Evolutionary conservation across 2,888 invertebrate species (phyloP), one percentile per base, ranked within the genome.

Genomic region (Lithophane ornitopus): DNA sequence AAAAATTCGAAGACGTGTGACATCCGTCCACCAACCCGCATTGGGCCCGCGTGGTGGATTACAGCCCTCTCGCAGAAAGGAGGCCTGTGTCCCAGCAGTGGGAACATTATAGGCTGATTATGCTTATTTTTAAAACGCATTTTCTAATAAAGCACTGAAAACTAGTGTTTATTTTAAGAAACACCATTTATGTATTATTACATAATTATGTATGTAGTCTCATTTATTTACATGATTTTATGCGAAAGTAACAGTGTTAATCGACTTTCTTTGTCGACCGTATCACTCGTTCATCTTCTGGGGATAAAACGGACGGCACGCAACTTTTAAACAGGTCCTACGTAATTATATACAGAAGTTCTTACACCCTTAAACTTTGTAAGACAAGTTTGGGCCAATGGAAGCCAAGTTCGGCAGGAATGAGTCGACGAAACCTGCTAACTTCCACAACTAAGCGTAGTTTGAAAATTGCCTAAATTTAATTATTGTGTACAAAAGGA

Each of bases 281-380:
- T 66, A 61, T 28, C 58, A 70, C 44, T 82, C 79, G 78, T 88
- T 87, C 84, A 87, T 88, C 88, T 85, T 81, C 79, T 62, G 2
- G 9, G 63, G 73, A 73, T 80, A 80, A 86, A 81, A 77, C 63
- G 76, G 80, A 78, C 67, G 62, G 58, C 28, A 52, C 41, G 56
- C 73, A 84, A 87, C 82, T 87, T 87, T 85, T 81, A 81, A 81
- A 84, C 84, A 84, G 78, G 76, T 59, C 77, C 63, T 46, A 22
- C 46, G 78, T 88, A 87, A 87, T 87, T 85, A 85, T 80, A 81
- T 83, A 81, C 81, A 81, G 66, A 87, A 88, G 81, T 87, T 85
- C 65, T 76, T 81, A 81, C 82, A 76, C 76, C 79, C 77, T 19
- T 70, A 85, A 82, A 77, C 84, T 88, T 71, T 65, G 77, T 73